Evolutionary conservation across 1,140 invertebrate genomes (phyloP), one percentile per base, ranked within the genome.

Genomic region (Drosophila orena): DNA sequence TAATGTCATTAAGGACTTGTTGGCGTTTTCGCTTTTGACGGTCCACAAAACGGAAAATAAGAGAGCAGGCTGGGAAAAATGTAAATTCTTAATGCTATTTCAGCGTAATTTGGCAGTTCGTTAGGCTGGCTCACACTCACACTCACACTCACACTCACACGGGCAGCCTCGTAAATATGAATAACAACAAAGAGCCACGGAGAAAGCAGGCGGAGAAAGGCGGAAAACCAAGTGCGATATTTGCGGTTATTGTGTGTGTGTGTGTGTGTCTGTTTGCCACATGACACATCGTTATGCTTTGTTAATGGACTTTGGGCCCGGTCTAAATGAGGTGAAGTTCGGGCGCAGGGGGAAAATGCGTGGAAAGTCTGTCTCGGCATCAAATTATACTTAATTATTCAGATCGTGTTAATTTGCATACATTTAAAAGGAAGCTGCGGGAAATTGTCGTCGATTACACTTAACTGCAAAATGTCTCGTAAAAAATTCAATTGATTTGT

Each of bases 81-180:
- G 89, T 88, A 83, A 88, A 88, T 89, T 89, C 89, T 88, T 88
- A 88, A 88, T 88, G 84, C 80, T 77, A 83, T 88, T 88, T 79
- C 77, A 74, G 76, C 79, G 84, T 89, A 88, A 88, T 88, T 88
- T 88, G 84, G 84, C 84, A 88, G 84, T 88, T 88, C 84, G 84
- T 88, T 88, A 89, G 84, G 79, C 83, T 69, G 78, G 56, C 57
- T 58, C 61, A 54, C 52, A 61, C 40, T 64, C 55, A 30, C 30
- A 10, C 7, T 8, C 27, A 10, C 27, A 30, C 27, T 2, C 27
- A 6, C 27, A 30, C 27, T 7, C 27, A 30, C 6, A 27, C 27
- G 4, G 6, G 27, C 27, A 24, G 56, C 54, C 76, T 55, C 83
- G 83, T 89, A 88, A 88, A 88, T 79, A 89, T 79, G 79, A 88